Percentiles rank a stretch among this genome's conserved stretches.
Conservation (phyloP, 2,113 vertebrate genomes). For the Phyllostomus hastatus region DNA sequence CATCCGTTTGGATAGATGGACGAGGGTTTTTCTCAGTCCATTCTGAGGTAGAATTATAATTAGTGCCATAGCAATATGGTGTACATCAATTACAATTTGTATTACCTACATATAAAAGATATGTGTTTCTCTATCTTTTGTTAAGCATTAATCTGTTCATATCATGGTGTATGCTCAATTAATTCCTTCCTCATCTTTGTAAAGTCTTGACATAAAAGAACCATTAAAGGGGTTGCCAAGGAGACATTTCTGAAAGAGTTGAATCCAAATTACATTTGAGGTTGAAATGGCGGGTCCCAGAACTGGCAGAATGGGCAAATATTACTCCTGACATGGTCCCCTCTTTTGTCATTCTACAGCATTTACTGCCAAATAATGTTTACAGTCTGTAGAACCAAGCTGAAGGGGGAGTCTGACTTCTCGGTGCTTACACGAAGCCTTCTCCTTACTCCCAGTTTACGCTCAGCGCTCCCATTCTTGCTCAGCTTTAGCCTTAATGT, state of each 20-base stretch:
- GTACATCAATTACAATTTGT: neutral
- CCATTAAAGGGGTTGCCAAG: neutral
- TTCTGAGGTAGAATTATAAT: neutral
- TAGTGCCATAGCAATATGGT: neutral
- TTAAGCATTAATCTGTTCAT: neutral
- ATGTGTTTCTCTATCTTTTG: neutral
- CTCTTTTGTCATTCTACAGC: neutral
- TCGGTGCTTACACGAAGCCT: neutral
- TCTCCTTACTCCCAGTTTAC: neutral
- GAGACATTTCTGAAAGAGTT: neutral
- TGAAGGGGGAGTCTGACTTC: neutral
- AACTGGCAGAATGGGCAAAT: neutral
- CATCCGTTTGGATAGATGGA: neutral
- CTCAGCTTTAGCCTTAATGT: neutral
- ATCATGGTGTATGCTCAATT: neutral
- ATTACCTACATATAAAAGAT: neutral
- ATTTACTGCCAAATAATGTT: neutral
- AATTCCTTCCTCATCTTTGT: neutral
- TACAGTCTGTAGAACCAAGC: neutral
- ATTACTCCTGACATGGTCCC: neutral
- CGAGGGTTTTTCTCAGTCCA: neutral
- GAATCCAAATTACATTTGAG: neutral
- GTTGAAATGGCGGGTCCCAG: neutral
- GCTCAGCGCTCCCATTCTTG: neutral
- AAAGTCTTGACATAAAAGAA: neutral